A percentile compares a stretch with the other conserved stretches of the same genome.
phyloP scores from a whole-genome alignment of 2,797 vertebrate genomes.

The Pagetopsis macropterus region DNA sequence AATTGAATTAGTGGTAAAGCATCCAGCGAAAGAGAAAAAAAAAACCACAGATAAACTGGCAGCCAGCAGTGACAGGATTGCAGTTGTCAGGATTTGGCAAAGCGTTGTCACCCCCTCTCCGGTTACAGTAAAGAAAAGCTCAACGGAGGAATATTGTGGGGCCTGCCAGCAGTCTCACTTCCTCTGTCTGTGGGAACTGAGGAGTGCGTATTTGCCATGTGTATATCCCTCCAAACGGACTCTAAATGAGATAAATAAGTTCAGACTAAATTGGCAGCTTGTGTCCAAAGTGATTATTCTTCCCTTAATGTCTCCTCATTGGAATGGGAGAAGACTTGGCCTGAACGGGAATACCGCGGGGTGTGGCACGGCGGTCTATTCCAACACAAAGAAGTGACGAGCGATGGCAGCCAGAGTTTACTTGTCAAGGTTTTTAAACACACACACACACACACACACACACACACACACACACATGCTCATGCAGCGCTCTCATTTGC shows the following conservation, averaged over 20 bases:
- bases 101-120: slow-evolving; percentile 63
- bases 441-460: slow-evolving; percentile 45
- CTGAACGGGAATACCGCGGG: slow-evolving; percentile 53
- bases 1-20: slow-evolving; percentile 62
- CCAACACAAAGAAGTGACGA: slow-evolving; percentile 78
- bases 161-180: slow-evolving; percentile 59
- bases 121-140: slow-evolving; percentile 70
- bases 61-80: slow-evolving; percentile 63
- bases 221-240: slow-evolving; percentile 67
- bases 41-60: slow-evolving; percentile 63
- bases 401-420: slow-evolving; percentile 78
- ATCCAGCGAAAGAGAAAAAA: slow-evolving; percentile 23
- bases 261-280: slow-evolving; percentile 77
- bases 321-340: slow-evolving; percentile 74
- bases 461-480: slow-evolving; percentile 43
- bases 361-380: slow-evolving; percentile 69
- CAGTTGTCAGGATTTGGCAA: slow-evolving; percentile 73
- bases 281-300: slow-evolving; percentile 76
- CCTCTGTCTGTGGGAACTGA: slow-evolving; percentile 65
- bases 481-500: slow-evolving; percentile 45
- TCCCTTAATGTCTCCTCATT: slow-evolving; percentile 73
- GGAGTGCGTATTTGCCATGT: slow-evolving; percentile 60
- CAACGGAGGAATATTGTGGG: slow-evolving; percentile 59
- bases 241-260: slow-evolving; percentile 79
- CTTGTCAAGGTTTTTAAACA: slow-evolving; percentile 72